Conservation (phyloP, 2,797 vertebrate species). For the Cyprinodon diabolis region DNA sequence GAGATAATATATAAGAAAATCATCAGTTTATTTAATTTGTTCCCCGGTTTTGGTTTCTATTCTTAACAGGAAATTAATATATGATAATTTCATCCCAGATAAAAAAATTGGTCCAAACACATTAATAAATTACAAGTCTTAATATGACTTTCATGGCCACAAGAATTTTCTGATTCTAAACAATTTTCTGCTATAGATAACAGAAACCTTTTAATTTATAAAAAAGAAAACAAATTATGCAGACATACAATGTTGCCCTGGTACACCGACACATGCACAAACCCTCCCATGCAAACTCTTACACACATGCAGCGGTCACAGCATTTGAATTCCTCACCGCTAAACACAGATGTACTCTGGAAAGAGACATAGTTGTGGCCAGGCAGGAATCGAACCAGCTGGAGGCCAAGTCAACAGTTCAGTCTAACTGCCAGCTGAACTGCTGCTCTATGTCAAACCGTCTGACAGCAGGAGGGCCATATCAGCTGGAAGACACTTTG, state of each 20-base stretch:
- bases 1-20: too few relatives aligned
- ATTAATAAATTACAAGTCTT: background rate
- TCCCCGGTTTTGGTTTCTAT: too few relatives aligned
- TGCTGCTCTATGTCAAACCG: slow-evolving; percentile 49
- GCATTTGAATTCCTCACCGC: slow-evolving; percentile 61
- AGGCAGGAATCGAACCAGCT: slow-evolving; percentile 57
- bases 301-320: slow-evolving; percentile 54
- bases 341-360: slow-evolving; percentile 73
- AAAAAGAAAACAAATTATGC: background rate
- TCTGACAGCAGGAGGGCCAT: slow-evolving; percentile 24
- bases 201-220: too few relatives aligned
- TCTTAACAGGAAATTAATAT: too few relatives aligned
- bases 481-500: slow-evolving; percentile 31
- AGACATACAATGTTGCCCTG: slow-evolving; percentile 13
- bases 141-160: background rate
- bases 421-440: slow-evolving; percentile 42
- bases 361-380: slow-evolving; percentile 73
- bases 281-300: slow-evolving; percentile 25
- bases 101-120: too few relatives aligned
- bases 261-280: slow-evolving; percentile 28
- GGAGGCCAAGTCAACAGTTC: slow-evolving; percentile 58
- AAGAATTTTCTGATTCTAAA: too few relatives aligned
- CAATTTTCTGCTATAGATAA: too few relatives aligned
- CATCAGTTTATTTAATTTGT: too few relatives aligned
- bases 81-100: too few relatives aligned